phyloP scores from a whole-genome alignment of 2,888 invertebrate species.

The Apotomis betuletana region DNA sequence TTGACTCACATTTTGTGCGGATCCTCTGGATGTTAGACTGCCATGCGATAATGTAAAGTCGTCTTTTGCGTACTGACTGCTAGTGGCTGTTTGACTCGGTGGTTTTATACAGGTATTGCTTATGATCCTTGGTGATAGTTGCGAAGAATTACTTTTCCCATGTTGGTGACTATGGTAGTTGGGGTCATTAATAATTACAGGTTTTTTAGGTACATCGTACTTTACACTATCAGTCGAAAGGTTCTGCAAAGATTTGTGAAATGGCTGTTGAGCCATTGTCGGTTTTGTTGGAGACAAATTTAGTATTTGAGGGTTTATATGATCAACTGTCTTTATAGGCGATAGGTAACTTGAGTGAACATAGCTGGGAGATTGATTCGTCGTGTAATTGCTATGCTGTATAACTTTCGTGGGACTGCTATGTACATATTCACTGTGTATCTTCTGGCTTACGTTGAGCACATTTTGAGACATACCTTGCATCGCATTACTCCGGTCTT shows the following conservation, averaged over 20 bases:
- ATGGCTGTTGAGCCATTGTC: constrained; percentile 1
- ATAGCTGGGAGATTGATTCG: constrained; percentile 18
- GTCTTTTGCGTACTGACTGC: constrained; percentile 19
- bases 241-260: constrained; percentile 36
- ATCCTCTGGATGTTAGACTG: constrained; percentile 2
- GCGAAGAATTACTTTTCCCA: constrained; percentile 10
- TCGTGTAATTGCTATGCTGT: constrained; percentile 4
- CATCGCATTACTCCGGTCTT: neutral
- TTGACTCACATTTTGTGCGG: constrained; percentile 9
- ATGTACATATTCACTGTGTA: constrained; percentile 4
- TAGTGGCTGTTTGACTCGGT: constrained; percentile 44
- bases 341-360: constrained; percentile 21
- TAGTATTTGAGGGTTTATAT: neutral
- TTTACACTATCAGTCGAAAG: constrained; percentile 18
- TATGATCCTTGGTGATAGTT: constrained; percentile 8
- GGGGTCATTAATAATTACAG: constrained; percentile 5
- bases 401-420: constrained; percentile 2
- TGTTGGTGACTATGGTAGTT: constrained; percentile 17
- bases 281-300: constrained; percentile 22
- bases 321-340: constrained; percentile 19
- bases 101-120: constrained; percentile 32
- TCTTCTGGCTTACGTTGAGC: constrained; percentile 9
- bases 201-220: constrained; percentile 14
- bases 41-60: neutral
- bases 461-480: neutral